Conservation (phyloP, 2,113 vertebrate species). For the Martes martes region DNA sequence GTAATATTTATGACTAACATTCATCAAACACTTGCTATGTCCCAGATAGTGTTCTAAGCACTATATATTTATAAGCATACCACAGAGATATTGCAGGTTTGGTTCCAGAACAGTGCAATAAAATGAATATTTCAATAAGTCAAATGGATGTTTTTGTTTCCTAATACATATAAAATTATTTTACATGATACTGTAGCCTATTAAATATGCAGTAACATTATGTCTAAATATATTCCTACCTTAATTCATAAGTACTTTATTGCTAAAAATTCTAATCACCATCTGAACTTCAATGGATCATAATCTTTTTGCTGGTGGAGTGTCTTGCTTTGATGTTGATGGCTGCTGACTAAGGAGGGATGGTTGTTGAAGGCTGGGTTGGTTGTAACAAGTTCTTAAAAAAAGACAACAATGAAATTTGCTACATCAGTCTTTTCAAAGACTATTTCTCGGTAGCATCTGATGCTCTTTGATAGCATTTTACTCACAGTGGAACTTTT, state of each 20-base stretch:
- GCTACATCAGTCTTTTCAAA: not conserved
- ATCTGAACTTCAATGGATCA: not conserved
- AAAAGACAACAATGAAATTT: not conserved
- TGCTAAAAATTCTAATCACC: not conserved
- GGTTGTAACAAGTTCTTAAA: not conserved
- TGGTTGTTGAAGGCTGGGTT: not conserved
- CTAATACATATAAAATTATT: not conserved
- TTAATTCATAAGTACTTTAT: not conserved
- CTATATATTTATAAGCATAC: not conserved
- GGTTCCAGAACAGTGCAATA: not conserved
- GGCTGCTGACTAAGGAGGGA: not conserved
- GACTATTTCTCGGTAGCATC: not conserved
- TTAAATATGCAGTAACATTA: not conserved
- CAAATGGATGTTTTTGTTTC: not conserved
- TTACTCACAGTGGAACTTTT: not conserved
- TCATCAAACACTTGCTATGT: not conserved
- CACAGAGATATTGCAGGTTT: not conserved
- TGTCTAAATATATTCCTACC: not conserved
- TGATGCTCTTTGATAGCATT: not conserved
- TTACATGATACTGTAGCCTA: not conserved
- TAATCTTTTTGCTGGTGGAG: not conserved
- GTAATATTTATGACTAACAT: constrained; percentile 1
- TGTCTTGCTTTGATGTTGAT: not conserved
- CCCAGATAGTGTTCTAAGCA: not conserved
- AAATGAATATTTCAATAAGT: not conserved